Evolutionary conservation across 2,888 invertebrate species (phyloP).

Genomic region (Latheticus oryzae): DNA sequence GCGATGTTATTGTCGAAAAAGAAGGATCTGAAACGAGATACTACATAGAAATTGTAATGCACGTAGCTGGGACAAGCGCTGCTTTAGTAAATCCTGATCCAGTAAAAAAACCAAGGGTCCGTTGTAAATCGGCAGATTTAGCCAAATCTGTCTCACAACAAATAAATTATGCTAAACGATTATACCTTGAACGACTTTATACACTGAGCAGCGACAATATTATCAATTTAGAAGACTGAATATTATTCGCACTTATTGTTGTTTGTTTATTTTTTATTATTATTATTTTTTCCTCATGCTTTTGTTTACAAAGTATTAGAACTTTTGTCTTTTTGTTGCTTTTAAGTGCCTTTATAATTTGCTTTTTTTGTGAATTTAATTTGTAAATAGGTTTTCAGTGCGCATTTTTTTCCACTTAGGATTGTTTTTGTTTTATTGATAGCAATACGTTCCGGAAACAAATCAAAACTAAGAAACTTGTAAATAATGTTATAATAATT

Average conservation of each 20-base stretch:
- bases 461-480: conserved; percentile 25
- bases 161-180: conserved; percentile 89
- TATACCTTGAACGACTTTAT: conserved; percentile 84
- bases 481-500: conserved; percentile 40
- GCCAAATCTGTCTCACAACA: conserved; percentile 80
- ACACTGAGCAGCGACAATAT: conserved; percentile 68
- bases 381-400: conserved; percentile 29
- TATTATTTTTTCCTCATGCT: conserved; percentile 4
- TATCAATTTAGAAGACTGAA: conserved; percentile 56
- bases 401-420: conserved; percentile 33
- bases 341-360: conserved; percentile 38
- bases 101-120: conserved; percentile 79
- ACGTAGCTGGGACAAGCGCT: conserved; percentile 67
- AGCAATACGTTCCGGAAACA: conserved; percentile 20
- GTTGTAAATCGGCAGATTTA: conserved; percentile 79
- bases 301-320: background rate
- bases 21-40: conserved; percentile 66
- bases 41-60: conserved; percentile 78
- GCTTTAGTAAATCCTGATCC: conserved; percentile 67
- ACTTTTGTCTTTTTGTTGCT: too few relatives aligned
- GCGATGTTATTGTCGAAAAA: conserved; percentile 70
- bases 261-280: too few relatives aligned
- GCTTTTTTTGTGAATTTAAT: conserved; percentile 16
- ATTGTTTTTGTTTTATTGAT: conserved; percentile 29
- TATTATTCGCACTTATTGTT: conserved; percentile 8